Percentiles rank a stretch among this genome's conserved stretches.
phyloP scores from a whole-genome alignment of 2,888 invertebrate species.

The Caenorhabditis virilis region DNA sequence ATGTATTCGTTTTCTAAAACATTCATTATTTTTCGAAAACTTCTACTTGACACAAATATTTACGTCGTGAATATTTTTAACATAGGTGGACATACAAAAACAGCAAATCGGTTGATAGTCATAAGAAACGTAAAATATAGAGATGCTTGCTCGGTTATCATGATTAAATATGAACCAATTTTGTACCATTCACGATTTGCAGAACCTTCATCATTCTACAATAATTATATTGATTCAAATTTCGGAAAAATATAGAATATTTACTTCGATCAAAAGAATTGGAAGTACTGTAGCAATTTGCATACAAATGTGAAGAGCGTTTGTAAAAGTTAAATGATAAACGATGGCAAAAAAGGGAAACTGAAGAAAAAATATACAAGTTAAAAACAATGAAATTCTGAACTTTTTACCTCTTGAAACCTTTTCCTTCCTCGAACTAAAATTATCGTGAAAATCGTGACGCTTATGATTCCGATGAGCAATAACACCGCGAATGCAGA shows the following conservation, averaged over 20 bases:
- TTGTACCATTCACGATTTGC: slow-evolving; percentile 27
- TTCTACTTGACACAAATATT: slow-evolving; percentile 3
- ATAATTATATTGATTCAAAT: neutral
- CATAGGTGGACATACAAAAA: slow-evolving; percentile 39
- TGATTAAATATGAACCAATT: slow-evolving; percentile 34
- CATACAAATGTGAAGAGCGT: slow-evolving; percentile 34
- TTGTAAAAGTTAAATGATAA: slow-evolving; percentile 22
- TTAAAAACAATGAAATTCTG: too few species aligned
- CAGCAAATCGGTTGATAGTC: slow-evolving; percentile 48
- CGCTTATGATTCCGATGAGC: slow-evolving; percentile 24
- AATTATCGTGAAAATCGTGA: slow-evolving; percentile 30
- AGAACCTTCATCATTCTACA: slow-evolving; percentile 28
- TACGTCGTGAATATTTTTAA: slow-evolving; percentile 27
- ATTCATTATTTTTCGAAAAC: neutral
- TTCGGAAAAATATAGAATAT: too few species aligned
- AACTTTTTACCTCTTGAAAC: slow-evolving; percentile 40
- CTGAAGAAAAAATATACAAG: slow-evolving; percentile 8
- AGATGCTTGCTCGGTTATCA: slow-evolving; percentile 39
- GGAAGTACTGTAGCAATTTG: slow-evolving; percentile 37
- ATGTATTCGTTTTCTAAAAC: slow-evolving; percentile 25
- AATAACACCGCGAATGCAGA: slow-evolving; percentile 26
- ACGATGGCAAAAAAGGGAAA: slow-evolving; percentile 16
- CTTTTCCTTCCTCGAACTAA: slow-evolving; percentile 34
- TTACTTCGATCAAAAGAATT: slow-evolving; percentile 41
- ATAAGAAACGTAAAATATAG: slow-evolving; percentile 46